phyloP scores from a whole-genome alignment of 2,113 vertebrate species.

The Hyla sarda region DNA sequence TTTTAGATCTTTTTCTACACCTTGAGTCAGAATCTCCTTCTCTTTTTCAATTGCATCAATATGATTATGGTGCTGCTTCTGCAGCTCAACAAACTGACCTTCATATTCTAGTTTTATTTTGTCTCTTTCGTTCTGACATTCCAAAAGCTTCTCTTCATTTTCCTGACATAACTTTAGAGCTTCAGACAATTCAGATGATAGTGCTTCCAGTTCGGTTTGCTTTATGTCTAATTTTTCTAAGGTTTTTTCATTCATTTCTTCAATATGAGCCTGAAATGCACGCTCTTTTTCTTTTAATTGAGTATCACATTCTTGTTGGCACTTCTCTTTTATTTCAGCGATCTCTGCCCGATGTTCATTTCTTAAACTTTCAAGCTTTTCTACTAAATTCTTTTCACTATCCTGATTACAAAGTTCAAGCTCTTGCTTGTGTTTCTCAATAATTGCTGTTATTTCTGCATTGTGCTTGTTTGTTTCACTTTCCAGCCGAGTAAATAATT shows the following conservation, averaged over 20 bases:
- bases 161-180: slow-evolving; percentile 73
- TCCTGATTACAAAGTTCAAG: slow-evolving; percentile 75
- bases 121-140: slow-evolving; percentile 66
- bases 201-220: slow-evolving; percentile 85
- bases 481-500: slow-evolving; percentile 74
- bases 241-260: slow-evolving; percentile 91
- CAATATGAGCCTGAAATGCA: slow-evolving; percentile 82
- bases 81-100: slow-evolving; percentile 75
- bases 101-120: slow-evolving; percentile 74
- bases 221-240: slow-evolving; percentile 89
- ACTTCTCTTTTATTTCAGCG: slow-evolving; percentile 77
- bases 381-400: slow-evolving; percentile 70
- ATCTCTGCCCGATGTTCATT: slow-evolving; percentile 75
- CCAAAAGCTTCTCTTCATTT: slow-evolving; percentile 78
- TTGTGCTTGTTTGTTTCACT: slow-evolving; percentile 78
- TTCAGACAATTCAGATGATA: slow-evolving; percentile 85
- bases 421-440: slow-evolving; percentile 80
- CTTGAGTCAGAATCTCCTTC: slow-evolving; percentile 75
- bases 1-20: slow-evolving; percentile 79
- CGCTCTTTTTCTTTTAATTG: slow-evolving; percentile 85
- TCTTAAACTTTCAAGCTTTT: slow-evolving; percentile 72
- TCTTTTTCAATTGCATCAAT: slow-evolving; percentile 76
- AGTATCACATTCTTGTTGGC: slow-evolving; percentile 73
- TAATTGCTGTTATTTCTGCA: slow-evolving; percentile 76
- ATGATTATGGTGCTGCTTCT: slow-evolving; percentile 73